These are phyloP conservation scores for Hemibagrus guttatus DNA, from an alignment of 2,797 vertebrate genomes.

Conservation along the genomic window DNA sequence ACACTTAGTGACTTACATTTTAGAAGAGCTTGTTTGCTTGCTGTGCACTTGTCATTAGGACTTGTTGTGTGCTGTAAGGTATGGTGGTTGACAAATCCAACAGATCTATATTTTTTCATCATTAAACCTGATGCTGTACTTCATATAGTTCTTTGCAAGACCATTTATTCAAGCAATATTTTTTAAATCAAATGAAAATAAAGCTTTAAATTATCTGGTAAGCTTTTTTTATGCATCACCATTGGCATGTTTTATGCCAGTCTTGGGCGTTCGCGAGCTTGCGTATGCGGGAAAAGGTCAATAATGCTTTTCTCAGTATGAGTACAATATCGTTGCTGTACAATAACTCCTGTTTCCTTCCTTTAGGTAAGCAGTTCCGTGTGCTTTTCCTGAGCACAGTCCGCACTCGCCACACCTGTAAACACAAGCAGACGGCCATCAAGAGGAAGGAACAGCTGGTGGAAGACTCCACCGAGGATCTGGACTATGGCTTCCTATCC, in stretches of 20 bases:
- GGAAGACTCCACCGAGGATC: constrained; percentile 96
- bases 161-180: background rate
- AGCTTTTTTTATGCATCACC: background rate
- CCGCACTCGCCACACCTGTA: constrained; percentile 95
- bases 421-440: constrained; percentile 98
- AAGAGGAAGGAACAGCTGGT: constrained; percentile 97
- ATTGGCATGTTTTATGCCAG: background rate
- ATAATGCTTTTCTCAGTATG: background rate
- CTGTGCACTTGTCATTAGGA: background rate
- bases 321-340: no score
- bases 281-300: background rate
- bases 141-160: background rate
- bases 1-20: background rate
- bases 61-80: background rate
- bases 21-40: background rate
- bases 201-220: background rate
- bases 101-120: background rate
- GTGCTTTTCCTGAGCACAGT: constrained; percentile 98
- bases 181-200: background rate
- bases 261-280: background rate
- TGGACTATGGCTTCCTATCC: constrained; percentile 98
- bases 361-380: constrained; percentile 93
- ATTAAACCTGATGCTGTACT: background rate
- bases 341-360: background rate
- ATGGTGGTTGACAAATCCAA: background rate